Conservation (phyloP, 2,888 invertebrate species). For the Drosophila flavopinicola region DNA sequence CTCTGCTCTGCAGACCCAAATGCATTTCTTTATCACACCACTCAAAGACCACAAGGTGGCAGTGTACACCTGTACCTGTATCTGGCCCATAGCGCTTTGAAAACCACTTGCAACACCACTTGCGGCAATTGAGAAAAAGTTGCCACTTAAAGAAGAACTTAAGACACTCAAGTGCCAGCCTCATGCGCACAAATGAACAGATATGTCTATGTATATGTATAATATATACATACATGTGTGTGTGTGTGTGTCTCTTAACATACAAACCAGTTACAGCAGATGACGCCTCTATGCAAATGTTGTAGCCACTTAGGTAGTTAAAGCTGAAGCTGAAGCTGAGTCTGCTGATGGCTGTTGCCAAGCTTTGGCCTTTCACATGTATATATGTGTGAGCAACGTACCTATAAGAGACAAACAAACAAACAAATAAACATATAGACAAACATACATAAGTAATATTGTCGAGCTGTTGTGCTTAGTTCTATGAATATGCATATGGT, state of each 20-base stretch:
- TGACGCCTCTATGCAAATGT: conserved; percentile 37
- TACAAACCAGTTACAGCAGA: conserved; percentile 46
- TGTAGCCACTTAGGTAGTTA: conserved; percentile 42
- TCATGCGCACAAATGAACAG: conserved; percentile 52
- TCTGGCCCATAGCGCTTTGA: conserved; percentile 47
- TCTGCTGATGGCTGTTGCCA: conserved; percentile 7
- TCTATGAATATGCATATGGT: conserved; percentile 66
- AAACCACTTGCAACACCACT: conserved; percentile 69
- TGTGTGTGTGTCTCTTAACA: conserved; percentile 10
- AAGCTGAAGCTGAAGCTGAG: conserved; percentile 21
- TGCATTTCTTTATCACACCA: conserved; percentile 65
- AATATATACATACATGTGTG: conserved; percentile 20
- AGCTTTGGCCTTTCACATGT: conserved; percentile 26
- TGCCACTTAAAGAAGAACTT: conserved; percentile 72
- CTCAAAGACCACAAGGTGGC: conserved; percentile 38
- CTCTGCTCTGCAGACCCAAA: conserved; percentile 51
- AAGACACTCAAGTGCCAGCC: conserved; percentile 69
- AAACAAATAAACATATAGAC: conserved; percentile 38
- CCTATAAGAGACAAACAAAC: conserved; percentile 59
- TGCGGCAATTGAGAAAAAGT: conserved; percentile 73
- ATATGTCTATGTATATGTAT: conserved; percentile 10
- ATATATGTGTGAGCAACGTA: conserved; percentile 36
- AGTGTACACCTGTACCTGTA: conserved; percentile 39
- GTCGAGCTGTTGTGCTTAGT: conserved; percentile 60
- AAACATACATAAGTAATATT: conserved; percentile 57